A percentile compares a stretch with the other conserved stretches of the same genome.
Evolutionary conservation across 2,113 vertebrate species (phyloP).

Genomic region (Craseonycteris thonglongyai): DNA sequence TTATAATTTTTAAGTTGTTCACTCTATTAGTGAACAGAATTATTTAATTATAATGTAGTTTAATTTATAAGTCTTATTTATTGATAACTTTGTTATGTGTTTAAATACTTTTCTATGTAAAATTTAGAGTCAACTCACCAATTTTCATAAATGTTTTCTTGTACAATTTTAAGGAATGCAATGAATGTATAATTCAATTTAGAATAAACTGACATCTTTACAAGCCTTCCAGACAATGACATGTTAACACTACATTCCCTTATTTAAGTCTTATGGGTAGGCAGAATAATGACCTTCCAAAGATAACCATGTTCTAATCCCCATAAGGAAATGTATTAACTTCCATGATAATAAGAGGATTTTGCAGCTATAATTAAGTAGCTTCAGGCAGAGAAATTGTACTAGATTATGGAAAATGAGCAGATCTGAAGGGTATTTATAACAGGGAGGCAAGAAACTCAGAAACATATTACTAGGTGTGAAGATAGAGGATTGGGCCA

Average conservation of each 20-base stretch:
- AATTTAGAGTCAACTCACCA: background rate
- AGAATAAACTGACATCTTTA: background rate
- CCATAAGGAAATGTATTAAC: background rate
- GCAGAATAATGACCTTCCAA: background rate
- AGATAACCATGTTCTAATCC: background rate
- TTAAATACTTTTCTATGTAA: background rate
- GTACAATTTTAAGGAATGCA: background rate
- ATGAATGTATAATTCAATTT: background rate
- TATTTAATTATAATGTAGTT: background rate
- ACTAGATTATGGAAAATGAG: background rate
- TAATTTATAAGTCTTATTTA: background rate
- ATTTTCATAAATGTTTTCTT: background rate
- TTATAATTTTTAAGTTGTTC: background rate
- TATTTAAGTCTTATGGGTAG: background rate
- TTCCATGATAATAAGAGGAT: background rate
- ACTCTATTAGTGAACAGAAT: background rate
- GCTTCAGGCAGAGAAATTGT: background rate
- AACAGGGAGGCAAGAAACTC: background rate
- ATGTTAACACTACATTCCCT: background rate
- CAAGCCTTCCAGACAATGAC: background rate
- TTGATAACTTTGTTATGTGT: background rate
- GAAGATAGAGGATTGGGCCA: background rate
- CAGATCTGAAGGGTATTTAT: background rate
- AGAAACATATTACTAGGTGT: background rate
- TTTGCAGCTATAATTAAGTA: background rate